A percentile compares a stretch with the other conserved stretches of the same genome.
These are phyloP conservation scores for Chironex yamaguchii DNA, from an alignment of 30 jellyfish, hydroid and myxozoan species.

Conservation along the genomic window DNA sequence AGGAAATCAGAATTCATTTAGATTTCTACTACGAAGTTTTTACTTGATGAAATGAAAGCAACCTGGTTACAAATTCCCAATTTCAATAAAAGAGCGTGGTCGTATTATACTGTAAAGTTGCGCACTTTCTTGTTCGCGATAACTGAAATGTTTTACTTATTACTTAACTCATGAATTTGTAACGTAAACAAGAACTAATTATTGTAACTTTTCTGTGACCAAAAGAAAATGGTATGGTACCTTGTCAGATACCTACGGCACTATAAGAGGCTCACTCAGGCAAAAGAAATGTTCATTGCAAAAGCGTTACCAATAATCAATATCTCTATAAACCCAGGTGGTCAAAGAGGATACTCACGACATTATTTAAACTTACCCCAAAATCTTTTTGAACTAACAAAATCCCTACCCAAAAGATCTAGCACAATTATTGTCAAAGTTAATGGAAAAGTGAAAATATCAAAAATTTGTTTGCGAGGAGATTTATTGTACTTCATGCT, in stretches of 20 bases:
- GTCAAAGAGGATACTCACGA: constrained; percentile 26
- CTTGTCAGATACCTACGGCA: not conserved
- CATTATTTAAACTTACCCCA: not conserved
- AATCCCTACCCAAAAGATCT: constrained; percentile 5
- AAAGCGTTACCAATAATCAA: constrained; percentile 16
- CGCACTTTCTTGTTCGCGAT: too few species aligned
- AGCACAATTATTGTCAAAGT: not conserved
- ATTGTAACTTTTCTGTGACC: not conserved
- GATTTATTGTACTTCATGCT: not conserved
- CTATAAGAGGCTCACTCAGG: not conserved
- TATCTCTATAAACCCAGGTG: not conserved
- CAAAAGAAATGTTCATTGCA: constrained; percentile 25
- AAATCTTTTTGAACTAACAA: not conserved
- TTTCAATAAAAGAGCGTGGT: too few species aligned
- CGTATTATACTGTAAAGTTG: too few species aligned
- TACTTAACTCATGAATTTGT: too few species aligned
- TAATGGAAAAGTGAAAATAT: not conserved
- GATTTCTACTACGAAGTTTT: too few species aligned
- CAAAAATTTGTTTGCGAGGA: not conserved
- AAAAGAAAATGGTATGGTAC: constrained; percentile 20
- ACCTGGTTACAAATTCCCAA: too few species aligned
- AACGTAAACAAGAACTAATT: too few species aligned
- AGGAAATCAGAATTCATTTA: too few species aligned
- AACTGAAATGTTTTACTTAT: too few species aligned
- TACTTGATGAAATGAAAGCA: too few species aligned